Percentiles rank a stretch among this genome's conserved stretches.
phyloP scores from a whole-genome alignment of 2,888 invertebrate genomes.

The Latheticus oryzae region DNA sequence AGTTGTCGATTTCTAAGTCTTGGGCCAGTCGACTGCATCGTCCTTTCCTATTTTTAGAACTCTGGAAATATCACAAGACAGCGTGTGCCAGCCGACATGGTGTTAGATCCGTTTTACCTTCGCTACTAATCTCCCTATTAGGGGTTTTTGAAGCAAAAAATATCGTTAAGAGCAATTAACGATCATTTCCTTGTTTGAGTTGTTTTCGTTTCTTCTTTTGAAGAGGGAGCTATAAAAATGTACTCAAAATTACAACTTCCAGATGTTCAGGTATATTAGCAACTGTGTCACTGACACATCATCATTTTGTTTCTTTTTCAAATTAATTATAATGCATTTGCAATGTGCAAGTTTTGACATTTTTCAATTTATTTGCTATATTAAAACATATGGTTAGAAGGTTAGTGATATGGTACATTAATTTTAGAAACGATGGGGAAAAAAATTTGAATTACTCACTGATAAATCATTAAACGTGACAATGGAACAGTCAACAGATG shows the following conservation, averaged over 20 bases:
- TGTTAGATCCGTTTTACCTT: constrained; percentile 33
- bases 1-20: constrained; percentile 61
- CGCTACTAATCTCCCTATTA: constrained; percentile 28
- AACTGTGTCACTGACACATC: constrained; percentile 42
- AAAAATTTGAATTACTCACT: no score
- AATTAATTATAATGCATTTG: constrained; percentile 56
- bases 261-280: constrained; percentile 30
- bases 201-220: no score
- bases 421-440: no score
- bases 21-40: constrained; percentile 55
- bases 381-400: constrained; percentile 59
- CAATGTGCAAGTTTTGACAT: constrained; percentile 44
- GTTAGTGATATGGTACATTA: constrained; percentile 59
- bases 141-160: constrained; percentile 7
- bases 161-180: constrained; percentile 29
- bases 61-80: constrained; percentile 63
- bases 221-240: constrained; percentile 24
- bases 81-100: constrained; percentile 30
- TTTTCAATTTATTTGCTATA: constrained; percentile 49
- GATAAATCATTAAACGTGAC: no score
- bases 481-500: no score
- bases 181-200: constrained; percentile 19
- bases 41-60: constrained; percentile 59
- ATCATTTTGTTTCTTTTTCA: constrained; percentile 40
- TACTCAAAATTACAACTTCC: no score